A percentile compares a stretch with the other conserved stretches of the same genome.
Conservation (phyloP, 1,140 invertebrate species). For the Drosophila seguyi region DNA sequence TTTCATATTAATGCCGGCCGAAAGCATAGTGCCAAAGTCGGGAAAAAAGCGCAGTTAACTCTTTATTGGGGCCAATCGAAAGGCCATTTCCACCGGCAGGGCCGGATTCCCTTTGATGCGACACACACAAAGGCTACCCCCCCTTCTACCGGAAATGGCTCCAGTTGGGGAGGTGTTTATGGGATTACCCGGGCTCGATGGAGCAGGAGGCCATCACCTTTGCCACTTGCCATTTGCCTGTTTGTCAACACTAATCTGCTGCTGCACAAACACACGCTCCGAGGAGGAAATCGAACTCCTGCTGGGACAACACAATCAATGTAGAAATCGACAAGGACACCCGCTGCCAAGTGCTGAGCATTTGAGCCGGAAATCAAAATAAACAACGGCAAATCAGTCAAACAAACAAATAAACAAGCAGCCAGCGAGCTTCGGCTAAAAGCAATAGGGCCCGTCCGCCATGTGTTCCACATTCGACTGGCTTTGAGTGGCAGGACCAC, state of each 20-base stretch:
- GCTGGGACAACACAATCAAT: conserved; percentile 78
- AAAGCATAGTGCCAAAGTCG: conserved; percentile 27
- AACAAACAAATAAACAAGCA: conserved; percentile 76
- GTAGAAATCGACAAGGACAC: conserved; percentile 69
- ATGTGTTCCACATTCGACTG: conserved; percentile 51
- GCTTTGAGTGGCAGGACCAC: conserved; percentile 21
- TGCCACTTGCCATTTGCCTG: conserved; percentile 47
- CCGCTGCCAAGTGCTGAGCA: conserved; percentile 45
- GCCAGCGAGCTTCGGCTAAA: conserved; percentile 54
- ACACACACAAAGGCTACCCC: conserved; percentile 19
- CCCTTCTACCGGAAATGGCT: conserved; percentile 15
- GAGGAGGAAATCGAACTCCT: conserved; percentile 61
- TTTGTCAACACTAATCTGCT: conserved; percentile 80
- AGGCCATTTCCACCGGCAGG: conserved; percentile 36
- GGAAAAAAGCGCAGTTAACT: conserved; percentile 27
- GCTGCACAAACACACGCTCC: conserved; percentile 34
- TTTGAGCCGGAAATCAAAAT: conserved; percentile 82
- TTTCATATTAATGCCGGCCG: conserved; percentile 48
- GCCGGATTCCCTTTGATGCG: conserved; percentile 33
- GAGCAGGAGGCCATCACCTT: conserved; percentile 29
- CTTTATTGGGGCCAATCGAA: conserved; percentile 52
- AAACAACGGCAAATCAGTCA: conserved; percentile 81
- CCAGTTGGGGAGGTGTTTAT: conserved; percentile 68
- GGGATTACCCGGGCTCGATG: conserved; percentile 62
- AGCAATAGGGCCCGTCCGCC: conserved; percentile 64